These are phyloP conservation scores for Meloidogyne hapla DNA, from an alignment of 1,140 invertebrate species.

Conservation along the genomic window DNA sequence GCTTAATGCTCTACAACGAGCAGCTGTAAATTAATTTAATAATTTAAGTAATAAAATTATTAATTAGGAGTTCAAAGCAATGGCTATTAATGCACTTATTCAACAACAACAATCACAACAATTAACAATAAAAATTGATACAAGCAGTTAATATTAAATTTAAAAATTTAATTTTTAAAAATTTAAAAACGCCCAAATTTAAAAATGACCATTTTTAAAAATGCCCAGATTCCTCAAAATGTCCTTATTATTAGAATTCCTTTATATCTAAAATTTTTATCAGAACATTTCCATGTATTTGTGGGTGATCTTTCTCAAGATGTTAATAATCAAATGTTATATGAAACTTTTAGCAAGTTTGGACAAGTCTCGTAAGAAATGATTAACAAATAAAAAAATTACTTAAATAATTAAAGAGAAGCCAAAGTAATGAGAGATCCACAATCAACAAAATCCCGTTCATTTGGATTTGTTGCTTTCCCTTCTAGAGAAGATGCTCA, in stretches of 20 bases:
- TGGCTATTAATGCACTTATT: slow-evolving; percentile 25
- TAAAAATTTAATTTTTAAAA: slow-evolving; percentile 13
- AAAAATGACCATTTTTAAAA: too few relatives aligned
- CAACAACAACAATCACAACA: slow-evolving; percentile 19
- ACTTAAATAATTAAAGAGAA: slow-evolving; percentile 46
- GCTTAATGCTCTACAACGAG: slow-evolving; percentile 35
- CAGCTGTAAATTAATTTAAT: slow-evolving; percentile 19
- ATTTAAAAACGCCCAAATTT: too few relatives aligned
- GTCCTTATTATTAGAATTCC: too few relatives aligned
- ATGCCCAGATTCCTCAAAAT: too few relatives aligned
- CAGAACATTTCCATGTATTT: slow-evolving; percentile 92
- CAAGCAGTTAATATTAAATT: slow-evolving; percentile 45
- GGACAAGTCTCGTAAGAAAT: slow-evolving; percentile 88
- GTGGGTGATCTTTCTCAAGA: slow-evolving; percentile 96
- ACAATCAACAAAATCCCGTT: slow-evolving; percentile 96
- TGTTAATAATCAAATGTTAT: slow-evolving; percentile 90
- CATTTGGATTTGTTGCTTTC: slow-evolving; percentile 99
- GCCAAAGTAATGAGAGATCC: slow-evolving; percentile 75
- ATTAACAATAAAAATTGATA: slow-evolving; percentile 35
- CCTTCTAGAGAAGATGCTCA: slow-evolving; percentile 81
- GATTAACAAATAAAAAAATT: background rate
- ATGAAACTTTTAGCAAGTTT: slow-evolving; percentile 92
- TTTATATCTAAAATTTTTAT: slow-evolving; percentile 30
- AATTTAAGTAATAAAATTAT: background rate
- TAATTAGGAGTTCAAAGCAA: slow-evolving; percentile 38